A percentile compares a stretch with the other conserved stretches of the same genome.
Evolutionary conservation across 2,113 vertebrate genomes (phyloP).

Genomic region (Onychostoma macrolepis): DNA sequence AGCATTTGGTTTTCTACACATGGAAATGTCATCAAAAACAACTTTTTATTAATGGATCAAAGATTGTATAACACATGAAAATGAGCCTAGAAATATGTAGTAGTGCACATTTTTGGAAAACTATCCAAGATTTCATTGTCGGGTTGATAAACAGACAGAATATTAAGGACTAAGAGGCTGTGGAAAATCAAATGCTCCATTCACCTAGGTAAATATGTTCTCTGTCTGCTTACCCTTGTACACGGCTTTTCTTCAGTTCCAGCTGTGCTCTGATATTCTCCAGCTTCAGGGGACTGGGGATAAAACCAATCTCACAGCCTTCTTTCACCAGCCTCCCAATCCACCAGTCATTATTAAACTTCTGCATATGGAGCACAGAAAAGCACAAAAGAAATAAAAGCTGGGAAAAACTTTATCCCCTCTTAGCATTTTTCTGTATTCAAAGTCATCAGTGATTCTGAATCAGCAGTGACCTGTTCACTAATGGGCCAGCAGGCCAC

Average conservation of each 20-base stretch:
- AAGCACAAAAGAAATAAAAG: not conserved
- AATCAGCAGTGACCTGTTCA: not conserved
- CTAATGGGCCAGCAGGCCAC: not conserved
- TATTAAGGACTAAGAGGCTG: not conserved
- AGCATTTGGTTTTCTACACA: constrained; percentile 53
- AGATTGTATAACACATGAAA: not conserved
- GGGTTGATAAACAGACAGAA: not conserved
- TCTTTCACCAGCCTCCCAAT: constrained; percentile 97
- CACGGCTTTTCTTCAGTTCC: constrained; percentile 95
- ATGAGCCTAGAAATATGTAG: not conserved
- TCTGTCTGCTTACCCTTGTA: constrained; percentile 86
- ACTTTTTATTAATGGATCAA: not conserved
- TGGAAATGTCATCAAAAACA: not conserved
- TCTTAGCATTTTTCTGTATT: not conserved
- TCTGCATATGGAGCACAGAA: constrained; percentile 72
- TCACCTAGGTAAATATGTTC: not conserved
- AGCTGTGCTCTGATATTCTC: constrained; percentile 96
- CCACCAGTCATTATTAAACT: constrained; percentile 99
- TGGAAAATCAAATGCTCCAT: constrained; percentile 54
- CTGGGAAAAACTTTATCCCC: constrained; percentile 1
- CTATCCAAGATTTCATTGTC: not conserved
- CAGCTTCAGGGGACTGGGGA: constrained; percentile 93
- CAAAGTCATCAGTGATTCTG: not conserved
- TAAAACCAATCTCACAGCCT: constrained; percentile 98
- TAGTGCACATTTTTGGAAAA: constrained; percentile 9